Conservation (phyloP, 1,140 invertebrate species). For the Chlorops oryzae region DNA sequence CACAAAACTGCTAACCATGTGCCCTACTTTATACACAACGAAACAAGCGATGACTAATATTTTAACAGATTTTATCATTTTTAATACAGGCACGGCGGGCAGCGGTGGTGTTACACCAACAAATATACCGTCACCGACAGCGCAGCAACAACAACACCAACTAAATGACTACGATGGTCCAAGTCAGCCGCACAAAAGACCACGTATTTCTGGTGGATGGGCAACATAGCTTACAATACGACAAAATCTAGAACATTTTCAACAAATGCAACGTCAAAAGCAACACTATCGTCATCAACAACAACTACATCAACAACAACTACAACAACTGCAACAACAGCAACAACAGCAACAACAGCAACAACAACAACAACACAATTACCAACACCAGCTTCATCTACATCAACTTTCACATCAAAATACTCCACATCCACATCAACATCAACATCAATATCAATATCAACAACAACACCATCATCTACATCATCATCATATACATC, state of each 20-base stretch:
- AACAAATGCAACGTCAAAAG: slow-evolving; percentile 17
- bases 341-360: slow-evolving; percentile 17
- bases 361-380: slow-evolving; percentile 11
- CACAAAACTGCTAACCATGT: background rate
- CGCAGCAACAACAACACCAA: slow-evolving; percentile 44
- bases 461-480: slow-evolving; percentile 7
- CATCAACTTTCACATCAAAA: background rate
- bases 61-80: slow-evolving; percentile 46
- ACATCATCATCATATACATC: background rate
- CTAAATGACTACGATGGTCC: slow-evolving; percentile 74
- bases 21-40: background rate
- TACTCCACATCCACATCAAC: background rate
- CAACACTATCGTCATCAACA: slow-evolving; percentile 14
- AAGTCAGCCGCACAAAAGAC: slow-evolving; percentile 63
- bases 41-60: slow-evolving; percentile 25
- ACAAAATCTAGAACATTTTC: slow-evolving; percentile 23
- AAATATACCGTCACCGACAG: slow-evolving; percentile 63
- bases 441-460: slow-evolving; percentile 4
- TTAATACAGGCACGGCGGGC: slow-evolving; percentile 58
- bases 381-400: slow-evolving; percentile 13
- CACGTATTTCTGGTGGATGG: slow-evolving; percentile 77
- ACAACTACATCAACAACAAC: slow-evolving; percentile 23
- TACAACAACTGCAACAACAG: slow-evolving; percentile 12
- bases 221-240: slow-evolving; percentile 63
- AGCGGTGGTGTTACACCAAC: slow-evolving; percentile 74